Conservation (phyloP, 2,888 invertebrate species). For the Dicycla oo region DNA sequence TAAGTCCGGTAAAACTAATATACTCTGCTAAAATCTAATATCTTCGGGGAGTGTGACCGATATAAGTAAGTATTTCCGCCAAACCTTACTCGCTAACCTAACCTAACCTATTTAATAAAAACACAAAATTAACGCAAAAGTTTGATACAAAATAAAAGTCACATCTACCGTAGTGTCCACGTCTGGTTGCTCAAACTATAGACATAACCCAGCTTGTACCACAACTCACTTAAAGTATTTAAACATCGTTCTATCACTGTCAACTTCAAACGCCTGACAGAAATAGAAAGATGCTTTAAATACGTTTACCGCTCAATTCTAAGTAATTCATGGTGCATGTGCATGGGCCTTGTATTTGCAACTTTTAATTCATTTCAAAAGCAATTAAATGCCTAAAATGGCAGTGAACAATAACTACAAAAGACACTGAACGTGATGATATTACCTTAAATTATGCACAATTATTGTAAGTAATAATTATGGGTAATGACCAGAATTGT, state of each 20-base stretch:
- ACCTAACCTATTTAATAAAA: not conserved
- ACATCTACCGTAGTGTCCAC: conserved; percentile 17
- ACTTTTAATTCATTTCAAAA: conserved; percentile 48
- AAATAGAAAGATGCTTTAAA: not conserved
- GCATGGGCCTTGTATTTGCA: conserved; percentile 5
- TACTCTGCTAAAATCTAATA: conserved; percentile 32
- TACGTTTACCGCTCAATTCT: not conserved
- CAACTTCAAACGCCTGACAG: not conserved
- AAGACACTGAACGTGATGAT: conserved; percentile 31
- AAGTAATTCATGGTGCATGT: not conserved
- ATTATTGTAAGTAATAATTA: conserved; percentile 54
- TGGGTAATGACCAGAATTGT: conserved; percentile 57
- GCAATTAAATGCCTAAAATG: conserved; percentile 58
- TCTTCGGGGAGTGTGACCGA: conserved; percentile 23
- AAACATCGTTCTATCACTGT: not conserved
- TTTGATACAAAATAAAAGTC: conserved; percentile 44
- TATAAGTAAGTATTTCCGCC: conserved; percentile 39
- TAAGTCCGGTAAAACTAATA: conserved; percentile 26
- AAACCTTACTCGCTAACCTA: conserved; percentile 16
- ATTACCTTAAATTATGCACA: conserved; percentile 51
- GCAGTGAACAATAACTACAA: conserved; percentile 51
- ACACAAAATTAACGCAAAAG: conserved; percentile 7
- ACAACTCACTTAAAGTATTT: not conserved
- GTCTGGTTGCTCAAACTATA: not conserved
- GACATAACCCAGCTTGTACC: not conserved